A percentile compares a stretch with the other conserved stretches of the same genome.
These are phyloP conservation scores for Miniopterus natalensis DNA, from an alignment of 2,113 vertebrate species.

Conservation along the genomic window DNA sequence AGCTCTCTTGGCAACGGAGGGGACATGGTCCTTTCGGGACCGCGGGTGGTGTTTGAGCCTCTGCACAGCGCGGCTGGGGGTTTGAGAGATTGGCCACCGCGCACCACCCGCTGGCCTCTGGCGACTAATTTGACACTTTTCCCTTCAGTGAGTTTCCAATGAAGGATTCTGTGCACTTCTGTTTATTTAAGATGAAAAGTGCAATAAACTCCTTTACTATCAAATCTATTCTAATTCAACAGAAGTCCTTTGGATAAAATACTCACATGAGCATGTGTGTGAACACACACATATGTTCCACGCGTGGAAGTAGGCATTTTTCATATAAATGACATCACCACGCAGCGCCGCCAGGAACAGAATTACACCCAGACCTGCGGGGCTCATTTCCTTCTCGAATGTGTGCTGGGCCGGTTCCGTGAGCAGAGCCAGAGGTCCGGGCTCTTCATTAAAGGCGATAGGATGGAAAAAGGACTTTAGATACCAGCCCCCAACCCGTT, in stretches of 20 bases:
- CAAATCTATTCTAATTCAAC: slow-evolving; percentile 55
- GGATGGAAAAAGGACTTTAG: slow-evolving; percentile 87
- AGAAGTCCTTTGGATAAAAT: slow-evolving; percentile 54
- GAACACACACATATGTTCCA: background rate
- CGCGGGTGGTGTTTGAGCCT: fast-evolving
- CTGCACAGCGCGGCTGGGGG: background rate
- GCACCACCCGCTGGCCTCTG: background rate
- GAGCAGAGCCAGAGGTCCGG: slow-evolving; percentile 82
- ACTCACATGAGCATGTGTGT: slow-evolving; percentile 26
- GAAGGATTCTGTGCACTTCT: background rate
- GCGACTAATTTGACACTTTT: background rate
- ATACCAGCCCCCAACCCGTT: slow-evolving; percentile 81
- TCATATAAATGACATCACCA: fast-evolving
- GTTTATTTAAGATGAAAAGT: slow-evolving; percentile 58
- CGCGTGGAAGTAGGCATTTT: fast-evolving
- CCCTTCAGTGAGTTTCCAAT: background rate
- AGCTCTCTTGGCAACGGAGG: background rate
- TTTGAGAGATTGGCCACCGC: fast-evolving
- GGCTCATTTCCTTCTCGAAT: slow-evolving; percentile 81
- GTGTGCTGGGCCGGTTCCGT: slow-evolving; percentile 78
- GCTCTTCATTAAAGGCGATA: slow-evolving; percentile 89
- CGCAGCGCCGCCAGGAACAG: slow-evolving; percentile 48
- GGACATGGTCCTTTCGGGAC: background rate
- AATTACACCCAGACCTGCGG: slow-evolving; percentile 63
- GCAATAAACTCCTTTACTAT: slow-evolving; percentile 59